Evolutionary conservation across 2,797 vertebrate genomes (phyloP).

Genomic region (Acanthiza pusilla): DNA sequence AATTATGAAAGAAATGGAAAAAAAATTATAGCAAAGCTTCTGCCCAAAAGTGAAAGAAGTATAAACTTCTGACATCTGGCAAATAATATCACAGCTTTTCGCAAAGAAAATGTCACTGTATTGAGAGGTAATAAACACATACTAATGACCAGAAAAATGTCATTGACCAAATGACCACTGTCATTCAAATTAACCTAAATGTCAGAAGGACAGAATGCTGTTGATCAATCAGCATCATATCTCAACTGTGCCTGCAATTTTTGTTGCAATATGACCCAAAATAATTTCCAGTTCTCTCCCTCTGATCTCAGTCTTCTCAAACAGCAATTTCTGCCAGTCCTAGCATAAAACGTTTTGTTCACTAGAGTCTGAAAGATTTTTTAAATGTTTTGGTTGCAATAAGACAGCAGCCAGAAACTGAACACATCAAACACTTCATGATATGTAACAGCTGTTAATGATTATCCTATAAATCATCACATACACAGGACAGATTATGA

Average conservation of each 20-base stretch:
- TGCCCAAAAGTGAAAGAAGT: background rate
- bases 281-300: background rate
- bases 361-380: background rate
- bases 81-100: background rate
- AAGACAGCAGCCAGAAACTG: background rate
- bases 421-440: background rate
- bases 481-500: background rate
- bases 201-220: background rate
- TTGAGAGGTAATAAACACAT: background rate
- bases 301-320: background rate
- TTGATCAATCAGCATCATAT: background rate
- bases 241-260: background rate
- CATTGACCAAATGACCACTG: background rate
- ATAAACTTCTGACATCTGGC: background rate
- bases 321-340: background rate
- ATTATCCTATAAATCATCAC: background rate
- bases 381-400: background rate
- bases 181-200: background rate
- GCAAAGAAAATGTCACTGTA: background rate
- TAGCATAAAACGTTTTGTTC: background rate
- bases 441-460: background rate
- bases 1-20: background rate
- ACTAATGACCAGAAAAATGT: background rate
- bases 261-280: background rate
- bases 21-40: background rate